phyloP scores from a whole-genome alignment of 2,888 invertebrate genomes.

The Neoaliturus tenellus region DNA sequence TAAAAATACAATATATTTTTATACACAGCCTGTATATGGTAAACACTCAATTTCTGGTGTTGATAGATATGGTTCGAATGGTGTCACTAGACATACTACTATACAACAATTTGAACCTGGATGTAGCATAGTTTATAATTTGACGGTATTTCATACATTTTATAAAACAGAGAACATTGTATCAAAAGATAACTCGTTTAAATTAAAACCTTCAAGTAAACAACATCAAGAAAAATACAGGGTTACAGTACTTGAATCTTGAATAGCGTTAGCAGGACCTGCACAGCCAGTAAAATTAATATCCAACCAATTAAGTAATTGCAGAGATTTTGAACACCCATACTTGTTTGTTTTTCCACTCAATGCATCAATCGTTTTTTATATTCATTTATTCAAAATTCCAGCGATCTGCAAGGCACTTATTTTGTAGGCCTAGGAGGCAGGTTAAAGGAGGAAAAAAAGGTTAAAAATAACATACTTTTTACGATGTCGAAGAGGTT shows the following conservation, averaged over 20 bases:
- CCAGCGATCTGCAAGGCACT: not conserved
- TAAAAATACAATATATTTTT: slow-evolving; percentile 25
- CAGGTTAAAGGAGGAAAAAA: not conserved
- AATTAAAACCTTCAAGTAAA: not conserved
- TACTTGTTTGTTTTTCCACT: not conserved
- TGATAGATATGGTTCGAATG: slow-evolving; percentile 11
- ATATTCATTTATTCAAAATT: not conserved
- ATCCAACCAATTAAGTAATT: not conserved
- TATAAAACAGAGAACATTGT: not conserved
- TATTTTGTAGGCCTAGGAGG: not conserved
- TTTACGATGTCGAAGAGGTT: too few relatives aligned
- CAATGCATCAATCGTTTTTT: not conserved
- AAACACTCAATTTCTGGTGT: slow-evolving; percentile 3
- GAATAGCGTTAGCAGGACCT: not conserved
- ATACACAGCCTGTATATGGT: slow-evolving; percentile 24
- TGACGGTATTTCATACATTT: not conserved
- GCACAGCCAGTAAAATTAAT: not conserved
- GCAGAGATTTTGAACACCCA: not conserved
- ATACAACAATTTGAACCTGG: not conserved
- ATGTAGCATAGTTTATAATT: not conserved
- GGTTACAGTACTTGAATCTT: not conserved
- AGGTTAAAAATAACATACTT: too few relatives aligned
- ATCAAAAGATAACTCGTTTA: slow-evolving; percentile 11
- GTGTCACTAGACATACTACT: not conserved
- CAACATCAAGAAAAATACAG: not conserved